These are phyloP conservation scores for Pachypanchax playfairii DNA, from an alignment of 2,113 vertebrate genomes.

Conservation along the genomic window DNA sequence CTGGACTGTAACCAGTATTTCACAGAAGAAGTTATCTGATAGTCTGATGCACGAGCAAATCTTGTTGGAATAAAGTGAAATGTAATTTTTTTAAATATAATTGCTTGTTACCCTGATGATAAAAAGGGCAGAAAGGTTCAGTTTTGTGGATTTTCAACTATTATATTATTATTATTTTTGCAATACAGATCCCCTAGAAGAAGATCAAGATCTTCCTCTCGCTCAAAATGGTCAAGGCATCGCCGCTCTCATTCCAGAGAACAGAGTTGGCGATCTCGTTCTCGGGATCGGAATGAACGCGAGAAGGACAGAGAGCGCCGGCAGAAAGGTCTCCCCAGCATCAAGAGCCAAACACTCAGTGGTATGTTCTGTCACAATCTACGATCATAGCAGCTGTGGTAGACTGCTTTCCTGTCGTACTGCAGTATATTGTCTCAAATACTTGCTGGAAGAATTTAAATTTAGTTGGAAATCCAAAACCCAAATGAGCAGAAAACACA, in stretches of 20 bases:
- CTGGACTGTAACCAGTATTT: too few relatives aligned
- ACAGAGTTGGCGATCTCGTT: constrained; percentile 84
- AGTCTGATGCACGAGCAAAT: too few relatives aligned
- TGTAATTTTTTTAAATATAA: too few relatives aligned
- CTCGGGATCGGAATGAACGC: constrained; percentile 86
- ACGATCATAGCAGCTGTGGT: too few relatives aligned
- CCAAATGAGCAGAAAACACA: not conserved
- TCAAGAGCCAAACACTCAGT: constrained; percentile 89
- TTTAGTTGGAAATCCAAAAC: too few relatives aligned
- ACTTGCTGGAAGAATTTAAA: too few relatives aligned
- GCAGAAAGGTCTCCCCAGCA: constrained; percentile 88
- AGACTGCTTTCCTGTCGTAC: too few relatives aligned
- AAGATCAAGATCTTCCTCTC: constrained; percentile 88
- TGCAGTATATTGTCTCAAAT: too few relatives aligned
- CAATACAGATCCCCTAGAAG: constrained; percentile 94
- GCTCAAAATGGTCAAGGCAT: constrained; percentile 85
- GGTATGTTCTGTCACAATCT: constrained; percentile 86
- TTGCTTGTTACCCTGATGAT: too few relatives aligned
- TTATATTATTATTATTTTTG: constrained; percentile 14
- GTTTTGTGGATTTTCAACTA: not conserved
- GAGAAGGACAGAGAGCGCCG: constrained; percentile 89
- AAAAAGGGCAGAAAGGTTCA: too few relatives aligned
- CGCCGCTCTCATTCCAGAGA: constrained; percentile 88
- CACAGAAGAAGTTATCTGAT: too few relatives aligned
- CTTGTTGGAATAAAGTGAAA: too few relatives aligned